Evolutionary conservation across 2,113 vertebrate genomes (phyloP).

Genomic region (Engraulis encrasicolus): DNA sequence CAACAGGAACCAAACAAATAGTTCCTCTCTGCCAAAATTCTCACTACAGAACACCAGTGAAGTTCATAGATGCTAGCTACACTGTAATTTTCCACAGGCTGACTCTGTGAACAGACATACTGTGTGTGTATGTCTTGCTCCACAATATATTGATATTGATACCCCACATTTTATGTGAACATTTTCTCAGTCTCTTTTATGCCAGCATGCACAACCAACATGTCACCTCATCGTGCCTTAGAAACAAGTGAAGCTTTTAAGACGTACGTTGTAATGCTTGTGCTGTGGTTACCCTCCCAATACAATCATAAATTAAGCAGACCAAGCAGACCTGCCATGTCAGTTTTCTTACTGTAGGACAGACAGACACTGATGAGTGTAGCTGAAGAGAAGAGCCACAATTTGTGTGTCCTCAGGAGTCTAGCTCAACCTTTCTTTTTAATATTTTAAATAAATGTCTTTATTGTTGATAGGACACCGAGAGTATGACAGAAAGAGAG

Average conservation of each 20-base stretch:
- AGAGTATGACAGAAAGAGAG: too few relatives aligned
- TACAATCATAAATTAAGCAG: not conserved
- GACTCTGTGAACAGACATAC: not conserved
- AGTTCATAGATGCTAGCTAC: not conserved
- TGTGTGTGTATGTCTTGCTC: not conserved
- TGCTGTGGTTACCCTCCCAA: not conserved
- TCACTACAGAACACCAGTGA: not conserved
- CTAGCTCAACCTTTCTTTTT: too few relatives aligned
- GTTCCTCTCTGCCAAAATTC: not conserved
- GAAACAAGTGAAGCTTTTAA: not conserved
- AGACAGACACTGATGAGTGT: too few relatives aligned
- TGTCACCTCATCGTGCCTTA: not conserved
- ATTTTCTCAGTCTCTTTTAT: not conserved
- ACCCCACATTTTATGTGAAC: not conserved
- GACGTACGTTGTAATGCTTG: not conserved
- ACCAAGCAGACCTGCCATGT: not conserved
- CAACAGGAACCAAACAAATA: constrained; percentile 9
- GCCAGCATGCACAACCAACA: not conserved
- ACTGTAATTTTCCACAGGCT: constrained; percentile 5
- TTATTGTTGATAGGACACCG: too few relatives aligned
- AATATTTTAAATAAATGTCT: too few relatives aligned
- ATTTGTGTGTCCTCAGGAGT: not conserved
- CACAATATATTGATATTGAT: too few relatives aligned
- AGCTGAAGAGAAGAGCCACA: not conserved
- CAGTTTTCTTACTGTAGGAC: too few relatives aligned